Percentiles rank a stretch among this genome's conserved stretches.
These are phyloP conservation scores for Helicoverpa armigera DNA, from an alignment of 1,140 invertebrate species.

Conservation along the genomic window DNA sequence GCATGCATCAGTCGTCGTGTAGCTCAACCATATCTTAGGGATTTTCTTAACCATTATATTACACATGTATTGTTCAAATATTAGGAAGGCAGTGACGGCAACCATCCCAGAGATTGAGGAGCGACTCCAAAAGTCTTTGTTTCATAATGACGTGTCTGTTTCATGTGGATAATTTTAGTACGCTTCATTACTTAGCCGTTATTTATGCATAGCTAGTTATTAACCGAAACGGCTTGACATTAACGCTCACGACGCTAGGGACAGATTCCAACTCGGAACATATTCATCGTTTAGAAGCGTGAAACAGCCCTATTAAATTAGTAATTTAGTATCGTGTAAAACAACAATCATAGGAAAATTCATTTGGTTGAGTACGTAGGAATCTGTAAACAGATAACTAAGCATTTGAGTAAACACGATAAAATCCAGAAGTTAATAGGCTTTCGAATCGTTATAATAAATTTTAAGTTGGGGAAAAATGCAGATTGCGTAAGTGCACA, in stretches of 20 bases:
- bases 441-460: conserved; percentile 31
- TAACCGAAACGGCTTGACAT: conserved; percentile 40
- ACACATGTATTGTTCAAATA: conserved; percentile 41
- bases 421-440: conserved; percentile 26
- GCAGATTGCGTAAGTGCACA: conserved; percentile 47
- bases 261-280: conserved; percentile 1
- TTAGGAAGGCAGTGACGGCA: conserved; percentile 26
- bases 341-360: not conserved
- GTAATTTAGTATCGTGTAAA: too few relatives aligned
- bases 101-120: conserved; percentile 34
- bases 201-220: conserved; percentile 46
- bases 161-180: conserved; percentile 44
- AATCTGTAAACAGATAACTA: conserved; percentile 3
- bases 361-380: not conserved
- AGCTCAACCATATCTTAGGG: too few relatives aligned
- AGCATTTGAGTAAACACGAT: conserved; percentile 2
- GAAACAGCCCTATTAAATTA: too few relatives aligned
- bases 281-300: not conserved
- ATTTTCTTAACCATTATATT: not conserved
- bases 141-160: conserved; percentile 43
- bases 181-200: conserved; percentile 43
- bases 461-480: conserved; percentile 13
- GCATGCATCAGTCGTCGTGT: too few relatives aligned
- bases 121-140: conserved; percentile 34
- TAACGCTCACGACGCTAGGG: not conserved